Percentiles rank a stretch among this genome's conserved stretches.
Conservation (phyloP, 2,113 vertebrate genomes). For the Heloderma charlesbogerti region DNA sequence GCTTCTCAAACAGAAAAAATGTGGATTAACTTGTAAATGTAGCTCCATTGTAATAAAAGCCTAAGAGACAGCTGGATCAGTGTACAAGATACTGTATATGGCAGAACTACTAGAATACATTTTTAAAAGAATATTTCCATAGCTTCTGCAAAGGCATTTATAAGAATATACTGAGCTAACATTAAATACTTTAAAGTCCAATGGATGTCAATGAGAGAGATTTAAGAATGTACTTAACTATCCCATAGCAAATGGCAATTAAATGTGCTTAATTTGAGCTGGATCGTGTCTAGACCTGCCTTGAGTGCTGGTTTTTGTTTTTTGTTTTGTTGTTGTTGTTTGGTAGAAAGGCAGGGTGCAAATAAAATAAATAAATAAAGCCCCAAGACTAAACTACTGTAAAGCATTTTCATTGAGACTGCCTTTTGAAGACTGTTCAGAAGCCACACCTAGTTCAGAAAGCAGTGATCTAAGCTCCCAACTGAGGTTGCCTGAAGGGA, state of each 20-base stretch:
- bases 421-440: neutral
- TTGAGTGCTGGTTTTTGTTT: too few relatives aligned
- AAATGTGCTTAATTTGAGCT: neutral
- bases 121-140: neutral
- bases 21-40: neutral
- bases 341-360: too few relatives aligned
- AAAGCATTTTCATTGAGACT: neutral
- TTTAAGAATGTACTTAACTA: neutral
- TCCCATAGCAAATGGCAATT: neutral
- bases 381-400: neutral
- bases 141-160: slow-evolving; percentile 9
- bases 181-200: slow-evolving; percentile 1
- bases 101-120: slow-evolving; percentile 23
- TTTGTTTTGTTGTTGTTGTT: too few relatives aligned
- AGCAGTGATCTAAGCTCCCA: neutral
- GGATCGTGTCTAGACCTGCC: neutral
- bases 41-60: slow-evolving; percentile 12
- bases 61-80: slow-evolving; percentile 7
- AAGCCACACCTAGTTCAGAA: neutral
- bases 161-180: neutral
- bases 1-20: neutral
- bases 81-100: slow-evolving; percentile 7
- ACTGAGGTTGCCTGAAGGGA: neutral
- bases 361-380: neutral
- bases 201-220: slow-evolving; percentile 4